These are phyloP conservation scores for Nibea coibor DNA, from an alignment of 2,113 vertebrate species.

Conservation along the genomic window DNA sequence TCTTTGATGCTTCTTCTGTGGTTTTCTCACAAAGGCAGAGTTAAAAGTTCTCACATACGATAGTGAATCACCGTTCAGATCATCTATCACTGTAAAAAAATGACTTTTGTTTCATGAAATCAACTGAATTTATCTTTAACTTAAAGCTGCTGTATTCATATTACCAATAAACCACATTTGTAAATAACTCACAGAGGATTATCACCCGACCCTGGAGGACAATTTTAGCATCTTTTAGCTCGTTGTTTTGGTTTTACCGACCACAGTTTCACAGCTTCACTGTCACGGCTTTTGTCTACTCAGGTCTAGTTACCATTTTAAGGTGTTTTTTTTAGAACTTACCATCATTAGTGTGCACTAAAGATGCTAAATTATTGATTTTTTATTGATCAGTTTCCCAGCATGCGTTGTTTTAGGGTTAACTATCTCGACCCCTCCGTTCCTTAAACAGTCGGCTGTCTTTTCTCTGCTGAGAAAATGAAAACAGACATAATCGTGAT, in stretches of 20 bases:
- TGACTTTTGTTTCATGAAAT: fast-evolving
- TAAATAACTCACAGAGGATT: too few species aligned
- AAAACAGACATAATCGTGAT: neutral
- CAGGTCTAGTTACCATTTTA: too few species aligned
- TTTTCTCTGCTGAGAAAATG: neutral
- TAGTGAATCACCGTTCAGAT: neutral
- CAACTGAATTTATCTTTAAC: neutral
- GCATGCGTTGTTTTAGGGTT: neutral
- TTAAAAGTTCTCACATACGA: neutral
- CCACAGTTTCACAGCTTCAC: too few species aligned
- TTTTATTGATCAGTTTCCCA: neutral
- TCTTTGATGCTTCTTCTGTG: neutral
- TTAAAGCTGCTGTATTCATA: neutral
- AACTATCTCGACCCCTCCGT: neutral
- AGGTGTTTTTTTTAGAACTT: too few species aligned
- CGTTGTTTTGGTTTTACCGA: too few species aligned
- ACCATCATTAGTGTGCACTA: too few species aligned
- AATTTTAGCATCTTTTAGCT: too few species aligned
- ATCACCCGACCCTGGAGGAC: too few species aligned
- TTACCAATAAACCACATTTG: neutral
- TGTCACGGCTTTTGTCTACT: too few species aligned
- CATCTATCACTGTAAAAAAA: neutral
- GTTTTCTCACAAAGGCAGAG: neutral
- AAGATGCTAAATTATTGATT: too few species aligned
- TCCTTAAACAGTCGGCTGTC: neutral